A percentile compares a stretch with the other conserved stretches of the same genome.
Conservation (phyloP, 1,140 invertebrate genomes). For the Eriocheir sinensis region DNA sequence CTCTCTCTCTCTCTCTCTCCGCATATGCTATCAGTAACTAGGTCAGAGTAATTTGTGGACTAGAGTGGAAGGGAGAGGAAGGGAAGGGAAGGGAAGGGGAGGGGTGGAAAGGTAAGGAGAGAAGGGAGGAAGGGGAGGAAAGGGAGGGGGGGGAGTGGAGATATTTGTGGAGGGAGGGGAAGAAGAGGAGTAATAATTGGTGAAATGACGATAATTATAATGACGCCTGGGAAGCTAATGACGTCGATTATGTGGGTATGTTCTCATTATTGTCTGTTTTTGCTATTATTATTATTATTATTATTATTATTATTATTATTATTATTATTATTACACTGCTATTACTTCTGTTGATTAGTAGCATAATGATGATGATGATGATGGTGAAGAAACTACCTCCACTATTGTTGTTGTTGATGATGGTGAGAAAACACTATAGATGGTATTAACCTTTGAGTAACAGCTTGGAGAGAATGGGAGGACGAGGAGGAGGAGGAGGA, state of each 20-base stretch:
- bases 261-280: no score
- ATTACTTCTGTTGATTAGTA: no score
- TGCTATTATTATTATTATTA: no score
- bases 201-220: no score
- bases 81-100: not conserved
- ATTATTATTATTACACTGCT: no score
- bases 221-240: not conserved
- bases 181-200: not conserved
- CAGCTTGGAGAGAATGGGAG: not conserved
- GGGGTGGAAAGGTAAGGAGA: not conserved
- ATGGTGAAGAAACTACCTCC: no score
- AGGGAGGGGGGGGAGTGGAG: not conserved
- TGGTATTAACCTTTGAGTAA: not conserved
- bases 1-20: not conserved
- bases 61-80: not conserved
- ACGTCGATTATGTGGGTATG: not conserved
- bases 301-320: no score
- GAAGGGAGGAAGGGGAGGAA: not conserved
- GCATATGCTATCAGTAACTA: not conserved
- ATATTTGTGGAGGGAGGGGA: not conserved
- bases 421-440: no score
- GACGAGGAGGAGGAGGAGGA: not conserved
- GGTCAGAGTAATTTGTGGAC: conserved; percentile 3
- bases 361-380: no score
- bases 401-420: no score